These are phyloP conservation scores for Beris chalybata DNA, from an alignment of 2,888 invertebrate genomes.

Conservation along the genomic window DNA sequence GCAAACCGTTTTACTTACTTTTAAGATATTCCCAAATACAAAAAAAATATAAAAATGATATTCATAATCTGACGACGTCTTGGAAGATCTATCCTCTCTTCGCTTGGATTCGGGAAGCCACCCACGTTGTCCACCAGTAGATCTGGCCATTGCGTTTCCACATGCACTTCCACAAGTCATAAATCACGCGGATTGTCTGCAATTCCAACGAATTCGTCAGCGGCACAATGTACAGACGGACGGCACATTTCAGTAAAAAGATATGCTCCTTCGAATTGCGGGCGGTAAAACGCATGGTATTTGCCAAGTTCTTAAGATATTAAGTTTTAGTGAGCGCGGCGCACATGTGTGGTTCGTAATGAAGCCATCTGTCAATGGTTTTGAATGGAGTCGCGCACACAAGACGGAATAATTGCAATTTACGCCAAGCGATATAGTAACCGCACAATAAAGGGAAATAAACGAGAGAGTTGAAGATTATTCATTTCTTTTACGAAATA, in stretches of 20 bases:
- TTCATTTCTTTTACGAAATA: too few species aligned
- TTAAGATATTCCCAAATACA: too few species aligned
- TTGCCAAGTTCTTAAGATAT: constrained; percentile 3
- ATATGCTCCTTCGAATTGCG: too few species aligned
- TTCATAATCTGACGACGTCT: too few species aligned
- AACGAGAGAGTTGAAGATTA: too few species aligned
- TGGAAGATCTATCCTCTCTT: too few species aligned
- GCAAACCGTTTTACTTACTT: too few species aligned
- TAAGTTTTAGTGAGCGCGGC: neutral
- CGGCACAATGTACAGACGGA: constrained; percentile 27
- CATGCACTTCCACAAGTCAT: constrained; percentile 35
- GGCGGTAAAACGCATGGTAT: neutral
- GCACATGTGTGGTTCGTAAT: constrained; percentile 33
- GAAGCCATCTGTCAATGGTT: constrained; percentile 35
- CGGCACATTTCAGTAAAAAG: too few species aligned
- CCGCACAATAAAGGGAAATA: neutral
- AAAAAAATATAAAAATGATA: too few species aligned
- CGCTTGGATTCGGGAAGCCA: too few species aligned
- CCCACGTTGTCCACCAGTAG: too few species aligned
- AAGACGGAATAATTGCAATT: neutral
- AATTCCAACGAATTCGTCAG: constrained; percentile 34
- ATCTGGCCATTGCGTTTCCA: neutral
- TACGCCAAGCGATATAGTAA: neutral
- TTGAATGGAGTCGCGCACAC: constrained; percentile 24
- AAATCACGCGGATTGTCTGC: constrained; percentile 34